These are phyloP conservation scores for Leptosomus discolor DNA, from an alignment of 2,113 vertebrate species.

Conservation along the genomic window DNA sequence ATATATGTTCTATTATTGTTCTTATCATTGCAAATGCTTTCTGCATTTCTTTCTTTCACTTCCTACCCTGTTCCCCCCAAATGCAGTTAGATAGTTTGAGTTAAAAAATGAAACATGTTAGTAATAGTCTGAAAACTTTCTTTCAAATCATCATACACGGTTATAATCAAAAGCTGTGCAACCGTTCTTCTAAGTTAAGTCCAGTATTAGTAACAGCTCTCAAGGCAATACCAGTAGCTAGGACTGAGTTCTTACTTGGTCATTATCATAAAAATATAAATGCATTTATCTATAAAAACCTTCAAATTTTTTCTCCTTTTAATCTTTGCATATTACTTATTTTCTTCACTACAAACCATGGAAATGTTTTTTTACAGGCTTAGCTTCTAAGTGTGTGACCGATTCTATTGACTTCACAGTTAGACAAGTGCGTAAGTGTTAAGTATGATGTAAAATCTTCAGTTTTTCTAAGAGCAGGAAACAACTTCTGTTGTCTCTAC, in stretches of 20 bases:
- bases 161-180: not conserved
- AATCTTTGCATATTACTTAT: not conserved
- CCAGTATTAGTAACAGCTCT: not conserved
- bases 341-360: not conserved
- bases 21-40: not conserved
- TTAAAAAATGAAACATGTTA: not conserved
- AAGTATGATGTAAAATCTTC: not conserved
- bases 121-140: not conserved
- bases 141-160: not conserved
- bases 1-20: not conserved
- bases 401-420: not conserved
- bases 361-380: not conserved
- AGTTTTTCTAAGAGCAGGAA: not conserved
- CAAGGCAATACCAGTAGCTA: not conserved
- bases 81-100: not conserved
- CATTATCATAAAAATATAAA: not conserved
- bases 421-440: not conserved
- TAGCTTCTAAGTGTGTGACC: not conserved
- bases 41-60: not conserved
- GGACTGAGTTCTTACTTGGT: not conserved
- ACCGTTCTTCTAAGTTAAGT: not conserved
- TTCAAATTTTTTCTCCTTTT: not conserved
- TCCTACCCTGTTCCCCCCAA: not conserved
- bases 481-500: not conserved
- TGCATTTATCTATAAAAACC: not conserved